These are phyloP conservation scores for Drosophila imparisetae DNA, from an alignment of 2,888 invertebrate genomes.

Conservation along the genomic window DNA sequence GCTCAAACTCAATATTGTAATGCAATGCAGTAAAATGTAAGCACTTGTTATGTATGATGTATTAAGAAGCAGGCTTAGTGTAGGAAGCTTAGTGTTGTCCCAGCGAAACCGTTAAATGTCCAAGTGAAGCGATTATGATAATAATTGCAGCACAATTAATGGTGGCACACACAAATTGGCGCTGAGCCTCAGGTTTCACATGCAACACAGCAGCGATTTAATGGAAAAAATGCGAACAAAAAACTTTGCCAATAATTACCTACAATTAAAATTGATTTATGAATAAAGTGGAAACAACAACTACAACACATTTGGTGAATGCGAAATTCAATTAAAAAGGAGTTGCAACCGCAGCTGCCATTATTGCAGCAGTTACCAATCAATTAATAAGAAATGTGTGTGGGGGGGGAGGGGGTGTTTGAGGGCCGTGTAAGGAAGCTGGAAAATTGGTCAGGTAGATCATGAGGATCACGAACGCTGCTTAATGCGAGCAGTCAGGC, in stretches of 20 bases:
- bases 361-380: slow-evolving; percentile 50
- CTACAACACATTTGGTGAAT: slow-evolving; percentile 6
- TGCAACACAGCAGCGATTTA: slow-evolving; percentile 2
- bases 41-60: not conserved
- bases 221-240: slow-evolving; percentile 13
- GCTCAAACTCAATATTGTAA: not conserved
- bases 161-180: slow-evolving; percentile 50
- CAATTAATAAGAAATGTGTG: slow-evolving; percentile 70
- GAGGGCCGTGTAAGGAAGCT: not conserved
- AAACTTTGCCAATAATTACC: slow-evolving; percentile 77
- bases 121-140: slow-evolving; percentile 65
- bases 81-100: not conserved
- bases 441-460: slow-evolving; percentile 38
- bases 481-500: slow-evolving; percentile 49
- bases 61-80: slow-evolving; percentile 3
- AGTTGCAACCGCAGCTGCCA: slow-evolving; percentile 40
- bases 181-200: slow-evolving; percentile 9
- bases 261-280: slow-evolving; percentile 83
- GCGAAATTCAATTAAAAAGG: slow-evolving; percentile 72
- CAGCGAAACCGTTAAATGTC: slow-evolving; percentile 13
- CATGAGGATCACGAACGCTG: slow-evolving; percentile 11
- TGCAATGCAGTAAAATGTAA: not conserved
- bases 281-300: slow-evolving; percentile 28
- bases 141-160: slow-evolving; percentile 70
- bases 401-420: too few species aligned